Conservation (phyloP, 2,888 invertebrate genomes). For the Megamerina dolium region DNA sequence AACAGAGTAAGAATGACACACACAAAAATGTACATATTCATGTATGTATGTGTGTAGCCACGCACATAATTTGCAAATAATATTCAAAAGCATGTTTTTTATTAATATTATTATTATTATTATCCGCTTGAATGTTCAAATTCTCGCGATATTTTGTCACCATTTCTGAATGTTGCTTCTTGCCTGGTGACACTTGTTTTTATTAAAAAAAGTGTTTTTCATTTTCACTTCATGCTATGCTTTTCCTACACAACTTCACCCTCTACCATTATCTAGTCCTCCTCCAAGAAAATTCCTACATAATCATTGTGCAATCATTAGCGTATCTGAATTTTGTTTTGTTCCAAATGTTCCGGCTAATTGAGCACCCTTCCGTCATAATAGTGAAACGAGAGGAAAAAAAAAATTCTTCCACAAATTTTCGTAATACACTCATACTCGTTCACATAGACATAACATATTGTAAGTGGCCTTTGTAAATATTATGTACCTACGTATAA, state of each 20-base stretch:
- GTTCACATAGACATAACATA: too few species aligned
- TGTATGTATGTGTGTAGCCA: neutral
- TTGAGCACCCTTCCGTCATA: conserved; percentile 48
- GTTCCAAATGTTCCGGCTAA: conserved; percentile 36
- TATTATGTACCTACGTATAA: too few species aligned
- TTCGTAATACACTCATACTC: too few species aligned
- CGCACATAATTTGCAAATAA: conserved; percentile 17
- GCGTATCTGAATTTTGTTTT: conserved; percentile 27
- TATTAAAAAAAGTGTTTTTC: conserved; percentile 20
- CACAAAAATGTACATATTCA: neutral
- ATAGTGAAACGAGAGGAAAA: conserved; percentile 16
- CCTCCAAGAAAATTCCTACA: conserved; percentile 27
- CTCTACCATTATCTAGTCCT: too few species aligned
- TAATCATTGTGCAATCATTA: conserved; percentile 47
- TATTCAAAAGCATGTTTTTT: conserved; percentile 15
- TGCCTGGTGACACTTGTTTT: neutral
- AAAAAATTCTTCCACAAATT: conserved; percentile 13
- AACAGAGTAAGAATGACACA: neutral
- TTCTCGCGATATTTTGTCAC: conserved; percentile 12
- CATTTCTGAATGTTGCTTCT: neutral
- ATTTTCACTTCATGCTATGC: conserved; percentile 20
- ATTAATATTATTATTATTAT: too few species aligned
- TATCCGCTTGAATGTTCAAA: conserved; percentile 13
- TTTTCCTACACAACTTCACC: neutral
- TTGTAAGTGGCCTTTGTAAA: too few species aligned